Evolutionary conservation across 2,888 invertebrate species (phyloP).

Genomic region (Eupithecia centaureata): DNA sequence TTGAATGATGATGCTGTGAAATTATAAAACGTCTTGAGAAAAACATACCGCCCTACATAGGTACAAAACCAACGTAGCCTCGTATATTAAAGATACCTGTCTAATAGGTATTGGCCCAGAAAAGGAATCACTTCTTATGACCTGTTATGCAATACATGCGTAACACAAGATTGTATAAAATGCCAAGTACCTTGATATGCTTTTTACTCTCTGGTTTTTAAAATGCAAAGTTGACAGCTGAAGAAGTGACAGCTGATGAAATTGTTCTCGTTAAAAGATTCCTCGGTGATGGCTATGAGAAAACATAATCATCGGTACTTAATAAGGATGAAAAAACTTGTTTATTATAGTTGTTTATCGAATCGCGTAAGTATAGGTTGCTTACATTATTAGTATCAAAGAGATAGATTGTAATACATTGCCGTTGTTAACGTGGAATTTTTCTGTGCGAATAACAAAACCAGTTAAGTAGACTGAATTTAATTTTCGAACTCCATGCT

Average conservation of each 20-base stretch:
- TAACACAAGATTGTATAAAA: conserved; percentile 7
- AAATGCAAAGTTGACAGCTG: conserved; percentile 13
- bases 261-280: conserved; percentile 19
- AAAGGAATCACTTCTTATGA: conserved; percentile 18
- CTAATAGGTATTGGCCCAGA: conserved; percentile 13
- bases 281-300: conserved; percentile 16
- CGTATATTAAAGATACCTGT: neutral
- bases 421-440: no score
- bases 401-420: neutral
- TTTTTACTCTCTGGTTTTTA: conserved; percentile 3
- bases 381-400: neutral
- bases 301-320: conserved; percentile 13
- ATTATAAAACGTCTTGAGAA: neutral
- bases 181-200: conserved; percentile 10
- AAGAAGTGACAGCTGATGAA: conserved; percentile 20
- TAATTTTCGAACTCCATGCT: no score
- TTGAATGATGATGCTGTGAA: neutral
- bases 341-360: neutral
- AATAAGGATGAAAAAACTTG: neutral
- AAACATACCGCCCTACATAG: neutral
- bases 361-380: neutral
- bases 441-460: neutral
- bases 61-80: neutral
- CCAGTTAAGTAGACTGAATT: neutral
- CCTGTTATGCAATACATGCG: conserved; percentile 19